Evolutionary conservation across 2,113 vertebrate genomes (phyloP), one percentile per base, ranked within the genome.

Genomic region (Chaetops frenatus): DNA sequence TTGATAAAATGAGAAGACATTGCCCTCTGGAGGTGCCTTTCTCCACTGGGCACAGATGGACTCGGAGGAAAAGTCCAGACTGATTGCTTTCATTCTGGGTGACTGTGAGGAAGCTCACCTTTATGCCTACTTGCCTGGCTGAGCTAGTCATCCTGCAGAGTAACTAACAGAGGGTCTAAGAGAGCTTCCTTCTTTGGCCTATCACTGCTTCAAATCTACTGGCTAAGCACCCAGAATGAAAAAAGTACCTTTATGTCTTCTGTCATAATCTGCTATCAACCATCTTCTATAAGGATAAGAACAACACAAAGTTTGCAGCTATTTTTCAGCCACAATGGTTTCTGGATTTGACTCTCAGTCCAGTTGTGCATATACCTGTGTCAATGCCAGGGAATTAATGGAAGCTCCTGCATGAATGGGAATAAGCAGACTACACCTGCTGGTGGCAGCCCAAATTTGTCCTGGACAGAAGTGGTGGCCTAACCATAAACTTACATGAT

Each of bases 1-100:
- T 27, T 80, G 31, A 76, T 82, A 90, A 88, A 88, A 93, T 83
- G 71, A 86, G 88, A 95, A 86, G 54, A 93, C 35, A 54, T 88
- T 96, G 96, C 94, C 92, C 94, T 93, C 96, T 94, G 92, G 94
- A 96, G 95, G 90, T 86, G 16, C 62, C 50, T 93, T 86, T 80
- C 45, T 80, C 88, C 60, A 42, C 18, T 69, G 81, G 73, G n/a
- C 88, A 65, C 4, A 61, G 66, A 40, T 24, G 58, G 54, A 61
- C 27, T 40, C 19, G 3, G 10, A 84, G 31, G 24, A 58, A 11
- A 54, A 67, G 53, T 36, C 36, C 54, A 64, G 20, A 23, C 17
- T 22, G 44, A 31, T 48, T 44, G 17, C 10, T 62, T 64, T 20
- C 17, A 33, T 40, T 54, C 35, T 51, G 11, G 17, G 19, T 29